Conservation (phyloP, 2,113 vertebrate genomes). For the Eudyptes chrysolophus region DNA sequence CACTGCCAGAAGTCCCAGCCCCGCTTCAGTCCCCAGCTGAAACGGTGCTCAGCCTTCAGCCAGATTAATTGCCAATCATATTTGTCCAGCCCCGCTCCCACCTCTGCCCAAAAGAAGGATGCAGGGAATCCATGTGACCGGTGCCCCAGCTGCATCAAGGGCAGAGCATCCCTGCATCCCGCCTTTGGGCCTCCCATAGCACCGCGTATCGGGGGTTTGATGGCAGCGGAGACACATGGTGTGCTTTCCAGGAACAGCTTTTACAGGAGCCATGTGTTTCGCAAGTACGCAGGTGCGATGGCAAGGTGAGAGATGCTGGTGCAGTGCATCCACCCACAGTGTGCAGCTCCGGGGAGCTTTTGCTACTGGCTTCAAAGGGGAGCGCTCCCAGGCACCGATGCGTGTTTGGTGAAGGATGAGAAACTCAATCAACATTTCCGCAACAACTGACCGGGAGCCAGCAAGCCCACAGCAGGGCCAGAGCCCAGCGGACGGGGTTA, state of each 20-base stretch:
- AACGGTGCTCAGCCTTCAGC: background rate
- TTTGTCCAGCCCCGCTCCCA: background rate
- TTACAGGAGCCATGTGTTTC: background rate
- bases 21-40: background rate
- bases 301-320: background rate
- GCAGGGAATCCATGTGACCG: background rate
- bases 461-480: background rate
- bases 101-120: background rate
- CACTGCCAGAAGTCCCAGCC: background rate
- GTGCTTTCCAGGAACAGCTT: background rate
- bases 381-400: rapidly evolving
- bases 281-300: rapidly evolving
- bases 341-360: background rate
- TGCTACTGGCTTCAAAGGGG: background rate
- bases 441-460: background rate
- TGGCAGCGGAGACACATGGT: rapidly evolving
- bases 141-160: background rate
- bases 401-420: background rate
- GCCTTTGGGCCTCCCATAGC: background rate
- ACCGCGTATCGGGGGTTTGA: rapidly evolving
- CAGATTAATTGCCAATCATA: background rate
- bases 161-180: background rate
- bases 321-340: background rate
- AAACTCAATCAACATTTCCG: background rate
- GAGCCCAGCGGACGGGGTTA: background rate